phyloP scores from a whole-genome alignment of 2,888 invertebrate species.

The Antheraea assamensis region DNA sequence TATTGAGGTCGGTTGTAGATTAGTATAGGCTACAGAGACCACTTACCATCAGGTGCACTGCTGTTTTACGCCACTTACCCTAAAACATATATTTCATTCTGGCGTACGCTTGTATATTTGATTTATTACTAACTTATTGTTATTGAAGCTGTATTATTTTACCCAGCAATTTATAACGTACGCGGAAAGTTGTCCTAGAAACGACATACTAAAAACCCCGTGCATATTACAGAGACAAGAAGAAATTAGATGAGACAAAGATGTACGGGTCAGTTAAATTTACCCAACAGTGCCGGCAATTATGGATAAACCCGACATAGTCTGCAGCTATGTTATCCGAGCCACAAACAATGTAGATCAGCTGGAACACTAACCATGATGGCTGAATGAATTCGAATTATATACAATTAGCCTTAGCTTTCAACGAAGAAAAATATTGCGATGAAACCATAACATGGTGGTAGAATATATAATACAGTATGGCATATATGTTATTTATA shows the following conservation, averaged over 20 bases:
- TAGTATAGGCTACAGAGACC: too few relatives aligned
- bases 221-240: neutral
- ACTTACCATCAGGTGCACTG: too few relatives aligned
- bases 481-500: neutral
- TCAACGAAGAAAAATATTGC: neutral
- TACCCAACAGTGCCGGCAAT: slow-evolving; percentile 11
- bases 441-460: too few relatives aligned
- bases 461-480: neutral
- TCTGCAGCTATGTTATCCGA: neutral
- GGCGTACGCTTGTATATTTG: too few relatives aligned
- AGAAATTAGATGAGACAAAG: slow-evolving; percentile 5
- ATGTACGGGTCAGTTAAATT: slow-evolving; percentile 15
- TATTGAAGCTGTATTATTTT: too few relatives aligned
- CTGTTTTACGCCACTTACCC: too few relatives aligned
- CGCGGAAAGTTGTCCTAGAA: neutral
- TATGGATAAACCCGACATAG: slow-evolving; percentile 13
- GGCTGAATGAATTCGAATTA: neutral
- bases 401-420: neutral
- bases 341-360: neutral
- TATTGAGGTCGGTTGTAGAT: too few relatives aligned
- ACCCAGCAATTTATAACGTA: too few relatives aligned
- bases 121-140: too few relatives aligned
- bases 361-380: neutral
- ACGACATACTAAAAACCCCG: neutral
- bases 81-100: too few relatives aligned